Conservation (phyloP, 2,113 vertebrate species). For the Centrocercus urophasianus region DNA sequence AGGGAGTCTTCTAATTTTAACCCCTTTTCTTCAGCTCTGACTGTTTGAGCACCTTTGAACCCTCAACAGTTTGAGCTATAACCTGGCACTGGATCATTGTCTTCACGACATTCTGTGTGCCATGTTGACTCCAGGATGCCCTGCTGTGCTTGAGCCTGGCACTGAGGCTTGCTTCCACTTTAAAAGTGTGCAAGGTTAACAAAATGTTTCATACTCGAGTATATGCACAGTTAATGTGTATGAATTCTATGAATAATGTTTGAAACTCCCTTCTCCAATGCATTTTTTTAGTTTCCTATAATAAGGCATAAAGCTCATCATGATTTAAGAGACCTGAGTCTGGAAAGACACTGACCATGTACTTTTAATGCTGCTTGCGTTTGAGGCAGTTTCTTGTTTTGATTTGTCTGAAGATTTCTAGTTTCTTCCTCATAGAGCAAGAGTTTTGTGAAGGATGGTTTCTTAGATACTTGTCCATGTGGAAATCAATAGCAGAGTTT, state of each 20-base stretch:
- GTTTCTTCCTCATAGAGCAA: neutral
- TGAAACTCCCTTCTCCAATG: neutral
- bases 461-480: neutral
- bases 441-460: neutral
- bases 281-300: neutral
- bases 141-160: neutral
- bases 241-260: too few relatives aligned
- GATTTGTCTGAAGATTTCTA: neutral
- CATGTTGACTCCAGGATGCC: accelerated
- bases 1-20: neutral
- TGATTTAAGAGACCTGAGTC: neutral
- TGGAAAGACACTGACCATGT: neutral
- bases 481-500: constrained; percentile 8
- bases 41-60: neutral
- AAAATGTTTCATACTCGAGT: neutral
- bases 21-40: neutral
- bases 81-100: neutral
- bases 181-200: neutral
- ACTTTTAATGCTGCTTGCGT: neutral
- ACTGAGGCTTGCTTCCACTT: neutral
- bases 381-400: neutral
- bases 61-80: neutral
- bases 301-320: neutral
- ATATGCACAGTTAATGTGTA: neutral
- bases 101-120: neutral